A percentile compares a stretch with the other conserved stretches of the same genome.
These are phyloP conservation scores for Lepidocyrtoides sp. DNA, from an alignment of 2,888 invertebrate genomes.

Conservation along the genomic window DNA sequence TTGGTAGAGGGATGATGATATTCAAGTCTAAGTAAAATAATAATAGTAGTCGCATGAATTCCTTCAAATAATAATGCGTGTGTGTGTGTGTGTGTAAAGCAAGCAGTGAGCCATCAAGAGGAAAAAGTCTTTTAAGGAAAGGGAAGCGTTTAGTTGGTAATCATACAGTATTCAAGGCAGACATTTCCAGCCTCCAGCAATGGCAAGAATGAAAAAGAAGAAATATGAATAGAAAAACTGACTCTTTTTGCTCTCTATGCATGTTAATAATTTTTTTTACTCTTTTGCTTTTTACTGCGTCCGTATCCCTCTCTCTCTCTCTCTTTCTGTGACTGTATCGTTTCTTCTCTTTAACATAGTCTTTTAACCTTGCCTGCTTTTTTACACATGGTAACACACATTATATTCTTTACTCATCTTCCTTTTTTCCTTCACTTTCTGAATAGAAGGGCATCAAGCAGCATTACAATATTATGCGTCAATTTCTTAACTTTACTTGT, in stretches of 20 bases:
- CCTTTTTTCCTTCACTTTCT: conserved; percentile 22
- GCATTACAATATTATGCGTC: too few species aligned
- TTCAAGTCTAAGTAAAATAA: background rate
- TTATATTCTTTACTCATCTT: background rate
- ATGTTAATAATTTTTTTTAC: background rate
- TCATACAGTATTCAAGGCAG: conserved; percentile 71
- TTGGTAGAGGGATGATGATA: background rate
- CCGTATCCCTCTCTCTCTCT: too few species aligned
- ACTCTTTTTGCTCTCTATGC: background rate
- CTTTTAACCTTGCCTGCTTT: background rate
- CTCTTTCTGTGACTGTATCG: background rate
- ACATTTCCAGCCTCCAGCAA: conserved; percentile 72
- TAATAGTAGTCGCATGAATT: conserved; percentile 49
- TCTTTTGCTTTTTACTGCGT: background rate
- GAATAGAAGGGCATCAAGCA: conserved; percentile 38
- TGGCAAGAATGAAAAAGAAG: conserved; percentile 6
- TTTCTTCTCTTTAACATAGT: background rate
- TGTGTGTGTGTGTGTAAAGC: conserved; percentile 15
- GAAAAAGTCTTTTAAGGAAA: conserved; percentile 40
- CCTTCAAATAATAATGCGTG: conserved; percentile 57
- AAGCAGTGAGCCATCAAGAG: background rate
- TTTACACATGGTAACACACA: background rate
- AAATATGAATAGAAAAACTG: background rate
- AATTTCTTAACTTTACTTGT: too few species aligned
- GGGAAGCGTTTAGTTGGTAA: conserved; percentile 72